Evolutionary conservation across 2,888 invertebrate genomes (phyloP), one percentile per base, ranked within the genome.

Genomic region (Ophion obscuratus): DNA sequence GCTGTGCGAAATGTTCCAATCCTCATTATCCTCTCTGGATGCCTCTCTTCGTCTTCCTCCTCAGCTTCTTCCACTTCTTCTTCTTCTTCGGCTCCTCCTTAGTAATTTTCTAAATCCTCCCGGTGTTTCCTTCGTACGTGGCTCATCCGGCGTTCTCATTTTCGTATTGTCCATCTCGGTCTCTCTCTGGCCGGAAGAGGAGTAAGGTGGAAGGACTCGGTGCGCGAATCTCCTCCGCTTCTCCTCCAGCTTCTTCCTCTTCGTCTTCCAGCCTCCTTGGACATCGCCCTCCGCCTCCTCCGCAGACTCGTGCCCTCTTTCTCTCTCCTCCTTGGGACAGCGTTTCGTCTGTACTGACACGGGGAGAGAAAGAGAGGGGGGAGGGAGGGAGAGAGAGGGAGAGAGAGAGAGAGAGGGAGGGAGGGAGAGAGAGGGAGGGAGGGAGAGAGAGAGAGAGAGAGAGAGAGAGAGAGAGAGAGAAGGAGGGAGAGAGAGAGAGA

Each of bases 271-370:
- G 88, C 87, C 88, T 88, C 89, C 70, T 70, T 64, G 2, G 2
- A n/a, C 88, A 20, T 40, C 68, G 20, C 89, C 90, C 89, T 88
- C 88, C 88, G 88, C 88, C 88, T 89, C 87, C 27, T 1, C 27
- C 27, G 27, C 27, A 27, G 27, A 27, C 27, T 27, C 27, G 27
- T 27, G 87, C 87, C 90, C 88, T 71, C 31, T 59, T 66, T 53
- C 75, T 70, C 53, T 74, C 64, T 87, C 89, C 77, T 81, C 44
- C 77, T 57, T 36, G 73, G 31, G 66, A 31, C 71, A 87, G 82
- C 88, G 87, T 85, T 87, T 84, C 86, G 89, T 27, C 31, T 53
- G 77, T 27, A 66, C 73, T 64, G 31, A 78, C 59, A 27, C 31
- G 44, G 36, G 27, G n/a, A 4, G 57, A 44, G 17, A 61, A 70